A percentile compares a stretch with the other conserved stretches of the same genome.
Evolutionary conservation across 2,113 vertebrate species (phyloP).

Genomic region (Pavo muticus): DNA sequence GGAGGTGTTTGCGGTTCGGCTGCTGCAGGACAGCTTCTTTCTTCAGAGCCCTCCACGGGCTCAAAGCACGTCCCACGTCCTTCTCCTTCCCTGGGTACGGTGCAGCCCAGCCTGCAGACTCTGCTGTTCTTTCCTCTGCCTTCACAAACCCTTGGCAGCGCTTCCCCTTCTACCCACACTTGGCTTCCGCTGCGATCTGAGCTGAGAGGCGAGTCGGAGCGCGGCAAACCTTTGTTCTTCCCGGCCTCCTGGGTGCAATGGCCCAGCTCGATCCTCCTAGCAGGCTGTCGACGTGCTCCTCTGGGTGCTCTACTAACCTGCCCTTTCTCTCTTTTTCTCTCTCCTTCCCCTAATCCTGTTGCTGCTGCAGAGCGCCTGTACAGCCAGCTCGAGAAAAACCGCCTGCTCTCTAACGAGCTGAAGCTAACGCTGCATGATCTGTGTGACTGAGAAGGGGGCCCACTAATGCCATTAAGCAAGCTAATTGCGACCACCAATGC

Average conservation of each 20-base stretch:
- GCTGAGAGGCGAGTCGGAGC: neutral
- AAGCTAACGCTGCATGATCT: constrained; percentile 85
- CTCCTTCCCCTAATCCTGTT: constrained; percentile 17
- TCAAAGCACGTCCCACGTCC: neutral
- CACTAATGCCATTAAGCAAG: constrained; percentile 60
- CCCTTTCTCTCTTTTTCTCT: constrained; percentile 73
- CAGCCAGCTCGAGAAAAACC: constrained; percentile 84
- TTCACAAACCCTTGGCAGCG: neutral
- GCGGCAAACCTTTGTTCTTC: neutral
- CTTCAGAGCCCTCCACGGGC: neutral
- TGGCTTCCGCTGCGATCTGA: neutral
- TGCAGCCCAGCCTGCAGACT: neutral
- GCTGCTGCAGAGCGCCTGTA: constrained; percentile 78
- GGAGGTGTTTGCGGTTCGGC: neutral
- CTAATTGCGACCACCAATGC: constrained; percentile 51
- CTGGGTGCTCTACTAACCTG: constrained; percentile 69
- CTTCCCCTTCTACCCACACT: neutral
- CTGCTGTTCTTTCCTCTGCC: neutral
- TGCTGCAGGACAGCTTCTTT: neutral
- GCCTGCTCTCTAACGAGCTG: constrained; percentile 82
- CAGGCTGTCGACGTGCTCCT: neutral
- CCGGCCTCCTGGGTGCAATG: neutral
- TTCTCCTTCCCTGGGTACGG: neutral
- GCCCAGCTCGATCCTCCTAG: neutral
- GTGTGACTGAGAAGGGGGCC: constrained; percentile 81